A percentile compares a stretch with the other conserved stretches of the same genome.
These are phyloP conservation scores for Pocillopora meandrina DNA, from an alignment of 92 coral and sea anemone genomes.

Conservation along the genomic window DNA sequence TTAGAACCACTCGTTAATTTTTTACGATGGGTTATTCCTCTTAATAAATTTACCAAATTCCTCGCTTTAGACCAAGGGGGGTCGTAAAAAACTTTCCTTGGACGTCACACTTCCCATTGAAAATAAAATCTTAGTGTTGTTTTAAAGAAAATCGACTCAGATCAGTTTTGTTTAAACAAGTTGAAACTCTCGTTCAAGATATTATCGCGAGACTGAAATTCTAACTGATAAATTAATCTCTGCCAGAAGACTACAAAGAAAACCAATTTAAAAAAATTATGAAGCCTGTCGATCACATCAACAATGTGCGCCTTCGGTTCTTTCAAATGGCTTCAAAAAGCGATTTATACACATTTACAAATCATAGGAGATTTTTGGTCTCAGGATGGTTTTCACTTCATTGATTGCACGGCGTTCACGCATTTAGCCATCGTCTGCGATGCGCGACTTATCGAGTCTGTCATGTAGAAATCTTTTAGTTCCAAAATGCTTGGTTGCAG, in stretches of 20 bases:
- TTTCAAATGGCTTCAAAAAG: background rate
- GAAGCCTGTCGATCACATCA: background rate
- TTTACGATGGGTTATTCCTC: background rate
- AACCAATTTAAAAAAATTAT: slow-evolving; percentile 1
- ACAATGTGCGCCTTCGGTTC: background rate
- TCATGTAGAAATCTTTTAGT: slow-evolving; percentile 98
- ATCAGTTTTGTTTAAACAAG: too few relatives aligned
- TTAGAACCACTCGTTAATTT: background rate
- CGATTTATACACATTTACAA: slow-evolving; percentile 21
- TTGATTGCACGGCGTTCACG: slow-evolving; percentile 85
- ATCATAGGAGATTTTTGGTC: background rate
- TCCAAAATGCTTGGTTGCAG: slow-evolving; percentile 79
- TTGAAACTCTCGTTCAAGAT: background rate
- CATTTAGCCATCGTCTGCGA: slow-evolving; percentile 99
- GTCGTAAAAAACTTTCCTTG: background rate
- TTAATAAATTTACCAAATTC: background rate
- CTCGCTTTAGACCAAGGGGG: background rate
- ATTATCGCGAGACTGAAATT: background rate
- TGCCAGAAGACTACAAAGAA: background rate
- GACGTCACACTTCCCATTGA: background rate
- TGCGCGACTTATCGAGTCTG: slow-evolving; percentile 96
- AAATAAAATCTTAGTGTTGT: too few relatives aligned
- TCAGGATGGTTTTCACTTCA: slow-evolving; percentile 52
- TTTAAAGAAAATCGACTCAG: too few relatives aligned
- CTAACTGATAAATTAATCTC: background rate